Percentiles rank a stretch among this genome's conserved stretches.
phyloP scores from a whole-genome alignment of 2,888 invertebrate species.

The Campaea margaritaria region DNA sequence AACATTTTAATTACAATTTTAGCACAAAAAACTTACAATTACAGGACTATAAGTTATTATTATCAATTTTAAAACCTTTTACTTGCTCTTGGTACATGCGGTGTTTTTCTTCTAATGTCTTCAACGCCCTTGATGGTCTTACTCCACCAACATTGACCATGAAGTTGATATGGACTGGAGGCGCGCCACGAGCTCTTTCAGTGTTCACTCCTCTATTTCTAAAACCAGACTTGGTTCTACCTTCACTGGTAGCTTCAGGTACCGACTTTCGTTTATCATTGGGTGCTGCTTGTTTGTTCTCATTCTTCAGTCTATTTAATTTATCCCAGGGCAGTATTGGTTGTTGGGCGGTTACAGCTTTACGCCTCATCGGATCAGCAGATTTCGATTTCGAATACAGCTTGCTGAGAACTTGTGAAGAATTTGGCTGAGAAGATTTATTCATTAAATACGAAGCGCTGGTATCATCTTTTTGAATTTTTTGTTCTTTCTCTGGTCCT shows the following conservation, averaged over 20 bases:
- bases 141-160: slow-evolving; percentile 68
- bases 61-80: slow-evolving; percentile 60
- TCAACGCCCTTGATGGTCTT: slow-evolving; percentile 66
- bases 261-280: slow-evolving; percentile 36
- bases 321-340: slow-evolving; percentile 25
- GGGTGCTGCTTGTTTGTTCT: slow-evolving; percentile 8
- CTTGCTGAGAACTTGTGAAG: slow-evolving; percentile 46
- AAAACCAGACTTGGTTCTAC: slow-evolving; percentile 52
- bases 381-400: slow-evolving; percentile 60
- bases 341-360: slow-evolving; percentile 13
- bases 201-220: slow-evolving; percentile 57
- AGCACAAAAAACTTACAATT: slow-evolving; percentile 17
- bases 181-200: slow-evolving; percentile 42
- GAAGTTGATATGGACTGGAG: slow-evolving; percentile 74
- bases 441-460: slow-evolving; percentile 69
- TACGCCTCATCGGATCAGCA: slow-evolving; percentile 49
- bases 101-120: slow-evolving; percentile 74
- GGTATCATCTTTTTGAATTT: slow-evolving; percentile 41
- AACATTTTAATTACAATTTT: slow-evolving; percentile 32
- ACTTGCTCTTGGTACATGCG: slow-evolving; percentile 76
- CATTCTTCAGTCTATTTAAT: slow-evolving; percentile 16
- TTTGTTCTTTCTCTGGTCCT: slow-evolving; percentile 29
- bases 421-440: slow-evolving; percentile 56
- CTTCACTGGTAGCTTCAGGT: slow-evolving; percentile 32
- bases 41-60: slow-evolving; percentile 46